Evolutionary conservation across 1,140 invertebrate species (phyloP).

Genomic region (Fopius arisanus): DNA sequence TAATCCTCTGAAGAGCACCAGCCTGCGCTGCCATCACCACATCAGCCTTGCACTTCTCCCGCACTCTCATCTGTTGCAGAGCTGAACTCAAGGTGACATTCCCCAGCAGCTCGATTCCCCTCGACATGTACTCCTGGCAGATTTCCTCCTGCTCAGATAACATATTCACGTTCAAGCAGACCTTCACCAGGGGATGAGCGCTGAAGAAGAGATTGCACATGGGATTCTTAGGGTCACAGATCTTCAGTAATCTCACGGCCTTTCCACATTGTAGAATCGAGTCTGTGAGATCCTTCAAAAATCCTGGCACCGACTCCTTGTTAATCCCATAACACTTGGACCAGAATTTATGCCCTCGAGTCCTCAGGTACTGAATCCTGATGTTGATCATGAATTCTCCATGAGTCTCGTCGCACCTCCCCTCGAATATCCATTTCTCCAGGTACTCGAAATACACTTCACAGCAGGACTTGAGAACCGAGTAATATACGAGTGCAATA

Average conservation of each 20-base stretch:
- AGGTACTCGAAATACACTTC: conserved; percentile 72
- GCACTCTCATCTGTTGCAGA: conserved; percentile 48
- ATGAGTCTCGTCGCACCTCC: conserved; percentile 67
- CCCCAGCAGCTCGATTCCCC: conserved; percentile 47
- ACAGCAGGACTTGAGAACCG: conserved; percentile 68
- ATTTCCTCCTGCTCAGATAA: conserved; percentile 64
- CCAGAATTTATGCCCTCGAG: conserved; percentile 68
- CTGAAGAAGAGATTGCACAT: conserved; percentile 65
- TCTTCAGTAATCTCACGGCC: conserved; percentile 67
- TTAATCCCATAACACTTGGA: conserved; percentile 68
- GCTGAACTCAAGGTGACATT: conserved; percentile 49
- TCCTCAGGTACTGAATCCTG: conserved; percentile 64
- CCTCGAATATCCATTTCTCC: conserved; percentile 72
- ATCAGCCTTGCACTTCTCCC: conserved; percentile 46
- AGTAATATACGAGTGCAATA: conserved; percentile 66
- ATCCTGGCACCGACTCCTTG: conserved; percentile 66
- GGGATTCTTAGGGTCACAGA: conserved; percentile 69
- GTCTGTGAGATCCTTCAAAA: conserved; percentile 65
- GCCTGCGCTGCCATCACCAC: conserved; percentile 49
- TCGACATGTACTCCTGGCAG: conserved; percentile 61
- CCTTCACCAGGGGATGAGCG: conserved; percentile 65
- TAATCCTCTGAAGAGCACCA: conserved; percentile 46
- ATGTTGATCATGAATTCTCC: conserved; percentile 71
- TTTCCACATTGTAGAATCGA: conserved; percentile 71
- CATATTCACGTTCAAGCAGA: conserved; percentile 66